A percentile compares a stretch with the other conserved stretches of the same genome.
These are phyloP conservation scores for Lacanobia wlatinum DNA, from an alignment of 2,888 invertebrate genomes.

Conservation along the genomic window DNA sequence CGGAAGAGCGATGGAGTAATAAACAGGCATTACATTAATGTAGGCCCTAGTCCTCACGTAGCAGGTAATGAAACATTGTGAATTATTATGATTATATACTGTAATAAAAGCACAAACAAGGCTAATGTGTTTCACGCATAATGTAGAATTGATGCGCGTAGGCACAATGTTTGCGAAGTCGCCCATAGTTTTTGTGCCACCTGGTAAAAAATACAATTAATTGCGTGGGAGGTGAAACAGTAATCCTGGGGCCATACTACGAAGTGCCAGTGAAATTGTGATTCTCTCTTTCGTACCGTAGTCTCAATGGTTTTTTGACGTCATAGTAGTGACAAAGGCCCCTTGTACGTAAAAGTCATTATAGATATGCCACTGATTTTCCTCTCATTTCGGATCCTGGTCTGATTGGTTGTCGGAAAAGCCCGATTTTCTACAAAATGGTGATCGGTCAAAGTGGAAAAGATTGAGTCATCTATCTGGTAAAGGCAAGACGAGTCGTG, in stretches of 20 bases:
- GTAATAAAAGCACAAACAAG: slow-evolving; percentile 48
- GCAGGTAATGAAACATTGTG: slow-evolving; percentile 50
- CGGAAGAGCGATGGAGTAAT: slow-evolving; percentile 33
- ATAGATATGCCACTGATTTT: too few relatives aligned
- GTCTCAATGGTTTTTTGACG: too few relatives aligned
- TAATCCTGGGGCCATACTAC: too few relatives aligned
- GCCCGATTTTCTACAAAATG: too few relatives aligned
- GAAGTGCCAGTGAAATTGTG: too few relatives aligned
- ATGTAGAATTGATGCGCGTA: slow-evolving; percentile 23
- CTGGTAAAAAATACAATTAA: background rate
- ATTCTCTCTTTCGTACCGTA: too few relatives aligned
- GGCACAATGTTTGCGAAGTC: background rate
- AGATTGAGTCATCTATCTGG: background rate
- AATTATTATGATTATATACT: slow-evolving; percentile 49
- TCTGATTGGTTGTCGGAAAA: too few relatives aligned
- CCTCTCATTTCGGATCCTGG: too few relatives aligned
- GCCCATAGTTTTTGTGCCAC: background rate
- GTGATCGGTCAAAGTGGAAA: background rate
- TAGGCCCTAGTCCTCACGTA: slow-evolving; percentile 26
- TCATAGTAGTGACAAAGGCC: too few relatives aligned
- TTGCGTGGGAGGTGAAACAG: background rate
- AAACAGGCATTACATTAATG: slow-evolving; percentile 35
- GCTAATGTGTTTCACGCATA: slow-evolving; percentile 44
- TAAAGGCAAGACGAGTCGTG: background rate
- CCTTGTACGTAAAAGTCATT: too few relatives aligned